A percentile compares a stretch with the other conserved stretches of the same genome.
Conservation (phyloP, 2,113 vertebrate species). For the Passer montanus region DNA sequence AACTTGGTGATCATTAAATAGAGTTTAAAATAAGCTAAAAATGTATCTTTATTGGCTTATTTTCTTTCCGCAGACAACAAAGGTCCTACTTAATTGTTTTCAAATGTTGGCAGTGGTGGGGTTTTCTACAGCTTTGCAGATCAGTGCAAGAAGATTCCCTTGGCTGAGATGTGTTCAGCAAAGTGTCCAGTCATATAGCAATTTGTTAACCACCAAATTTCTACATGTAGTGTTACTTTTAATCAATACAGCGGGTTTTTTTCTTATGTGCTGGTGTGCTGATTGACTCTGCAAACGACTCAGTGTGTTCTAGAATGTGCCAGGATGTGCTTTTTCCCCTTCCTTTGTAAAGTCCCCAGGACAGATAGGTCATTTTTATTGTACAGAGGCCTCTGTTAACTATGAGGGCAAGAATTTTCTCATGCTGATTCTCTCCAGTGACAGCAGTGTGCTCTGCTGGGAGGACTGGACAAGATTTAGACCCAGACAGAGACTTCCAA, state of each 20-base stretch:
- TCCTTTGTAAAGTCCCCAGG: background rate
- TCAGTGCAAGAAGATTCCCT: background rate
- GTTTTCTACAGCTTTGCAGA: conserved; percentile 30
- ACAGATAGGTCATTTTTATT: background rate
- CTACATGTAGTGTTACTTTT: background rate
- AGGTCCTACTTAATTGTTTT: conserved; percentile 11
- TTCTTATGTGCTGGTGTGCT: background rate
- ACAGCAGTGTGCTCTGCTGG: background rate
- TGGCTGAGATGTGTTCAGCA: background rate
- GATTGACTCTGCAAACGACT: background rate
- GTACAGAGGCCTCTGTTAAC: background rate
- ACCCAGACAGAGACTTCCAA: background rate
- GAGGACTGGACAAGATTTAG: background rate
- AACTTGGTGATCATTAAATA: background rate
- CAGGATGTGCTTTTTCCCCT: background rate
- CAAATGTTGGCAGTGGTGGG: background rate
- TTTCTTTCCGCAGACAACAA: background rate
- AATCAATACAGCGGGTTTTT: background rate
- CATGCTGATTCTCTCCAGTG: background rate
- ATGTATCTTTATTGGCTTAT: background rate
- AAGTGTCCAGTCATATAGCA: background rate
- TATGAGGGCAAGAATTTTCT: background rate
- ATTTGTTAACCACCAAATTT: background rate
- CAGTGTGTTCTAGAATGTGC: background rate
- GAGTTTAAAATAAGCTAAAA: background rate